phyloP scores from a whole-genome alignment of 2,797 vertebrate species.

The Gymnopithys bicolor region DNA sequence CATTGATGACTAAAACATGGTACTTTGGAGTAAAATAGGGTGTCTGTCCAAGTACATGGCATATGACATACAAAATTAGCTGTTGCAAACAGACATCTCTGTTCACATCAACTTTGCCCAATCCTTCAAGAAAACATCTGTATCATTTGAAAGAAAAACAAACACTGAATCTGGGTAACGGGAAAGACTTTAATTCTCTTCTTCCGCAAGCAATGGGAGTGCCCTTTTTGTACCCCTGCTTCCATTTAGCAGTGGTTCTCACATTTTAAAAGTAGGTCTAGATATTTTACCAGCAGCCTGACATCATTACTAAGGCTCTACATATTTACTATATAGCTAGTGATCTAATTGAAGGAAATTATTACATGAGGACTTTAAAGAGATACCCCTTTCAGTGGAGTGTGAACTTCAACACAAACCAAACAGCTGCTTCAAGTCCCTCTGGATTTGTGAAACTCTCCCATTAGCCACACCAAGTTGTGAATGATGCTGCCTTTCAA shows the following conservation, averaged over 20 bases:
- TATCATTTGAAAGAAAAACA: background rate
- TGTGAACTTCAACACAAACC: background rate
- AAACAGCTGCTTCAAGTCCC: background rate
- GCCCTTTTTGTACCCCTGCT: background rate
- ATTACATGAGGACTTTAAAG: background rate
- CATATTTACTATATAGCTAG: background rate
- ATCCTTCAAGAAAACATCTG: background rate
- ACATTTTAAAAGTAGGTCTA: background rate
- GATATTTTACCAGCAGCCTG: background rate
- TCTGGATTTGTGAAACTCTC: background rate
- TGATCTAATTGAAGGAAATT: background rate
- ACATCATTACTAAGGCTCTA: background rate
- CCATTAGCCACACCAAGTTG: background rate
- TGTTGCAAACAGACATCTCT: background rate
- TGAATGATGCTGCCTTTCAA: background rate
- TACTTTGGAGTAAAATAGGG: background rate
- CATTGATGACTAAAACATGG: background rate
- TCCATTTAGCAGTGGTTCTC: background rate
- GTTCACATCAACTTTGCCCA: background rate
- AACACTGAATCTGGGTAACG: background rate
- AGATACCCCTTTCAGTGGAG: background rate
- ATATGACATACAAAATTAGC: background rate
- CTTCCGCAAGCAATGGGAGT: background rate
- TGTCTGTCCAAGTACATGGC: background rate
- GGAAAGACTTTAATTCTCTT: background rate